These are phyloP conservation scores for Menura novaehollandiae DNA, from an alignment of 2,113 vertebrate genomes.

Conservation along the genomic window DNA sequence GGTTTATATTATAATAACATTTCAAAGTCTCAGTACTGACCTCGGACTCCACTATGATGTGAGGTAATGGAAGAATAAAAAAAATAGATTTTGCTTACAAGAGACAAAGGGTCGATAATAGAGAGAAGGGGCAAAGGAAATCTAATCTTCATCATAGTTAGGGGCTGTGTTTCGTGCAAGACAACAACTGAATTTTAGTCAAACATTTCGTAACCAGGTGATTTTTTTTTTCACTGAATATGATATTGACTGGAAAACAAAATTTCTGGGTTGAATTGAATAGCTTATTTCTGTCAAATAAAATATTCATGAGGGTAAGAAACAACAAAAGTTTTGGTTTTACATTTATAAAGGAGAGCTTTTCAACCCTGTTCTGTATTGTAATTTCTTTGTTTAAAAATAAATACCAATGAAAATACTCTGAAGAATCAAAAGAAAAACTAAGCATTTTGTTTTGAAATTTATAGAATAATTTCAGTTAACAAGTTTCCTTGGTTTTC, in stretches of 20 bases:
- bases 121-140: background rate
- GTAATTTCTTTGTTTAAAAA: background rate
- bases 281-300: background rate
- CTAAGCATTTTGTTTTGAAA: background rate
- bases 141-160: background rate
- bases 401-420: background rate
- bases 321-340: background rate
- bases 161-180: background rate
- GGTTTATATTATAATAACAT: background rate
- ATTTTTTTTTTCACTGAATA: background rate
- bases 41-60: background rate
- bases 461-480: background rate
- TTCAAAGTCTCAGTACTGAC: background rate
- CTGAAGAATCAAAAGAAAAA: background rate
- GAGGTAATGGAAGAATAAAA: background rate
- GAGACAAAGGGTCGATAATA: background rate
- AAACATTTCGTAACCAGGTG: background rate
- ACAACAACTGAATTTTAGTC: background rate
- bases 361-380: background rate
- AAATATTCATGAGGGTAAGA: background rate
- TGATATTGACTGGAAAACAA: background rate
- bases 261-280: background rate
- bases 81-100: background rate
- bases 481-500: background rate
- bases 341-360: background rate